Evolutionary conservation across 2,797 vertebrate genomes (phyloP), one percentile per base, ranked within the genome.

Genomic region (Lepus oiostolus): DNA sequence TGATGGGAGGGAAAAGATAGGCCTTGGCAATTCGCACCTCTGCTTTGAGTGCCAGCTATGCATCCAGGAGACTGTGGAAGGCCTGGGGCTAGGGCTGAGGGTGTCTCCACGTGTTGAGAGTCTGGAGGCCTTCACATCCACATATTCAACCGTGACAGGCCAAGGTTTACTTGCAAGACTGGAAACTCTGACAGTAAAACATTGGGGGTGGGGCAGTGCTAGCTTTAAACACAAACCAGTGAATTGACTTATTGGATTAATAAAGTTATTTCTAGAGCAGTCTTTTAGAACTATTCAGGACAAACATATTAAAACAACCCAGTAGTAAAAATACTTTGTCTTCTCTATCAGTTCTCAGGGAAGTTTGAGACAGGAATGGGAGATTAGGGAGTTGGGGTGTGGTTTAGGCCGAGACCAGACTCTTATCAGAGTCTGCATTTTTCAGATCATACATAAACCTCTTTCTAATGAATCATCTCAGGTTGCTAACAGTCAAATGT

Each of bases 71-170:
- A 6, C 2, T 16, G 35, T 5, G 26, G 32, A 26, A 30, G 50
- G 35, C 17, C 77, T 9, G 14, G 72, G 21, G 77, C 54, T 4
- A 21, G 24, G 7, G 3, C 0, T 3, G 22, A 26, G 7, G 2
- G 3, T 62, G 47, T 68, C 19, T 6, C 13, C 30, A 21, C 16
- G 16, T 16, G 4, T 17, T 38, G 2, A 10, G 1, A 8, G 47
- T 0, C 70, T 17, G 3, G 19, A 7, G 3, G 7, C 19, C 12
- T 32, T 24, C 28, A 21, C 11, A 3, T 7, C 32, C 6, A 22
- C 6, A 6, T 0, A 0, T 2, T 54, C 75, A 12, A 2, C 17
- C 2, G 2, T 9, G 7, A 58, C 14, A 4, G 62, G 47, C 19
- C 21, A 52, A 17, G 0, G 26, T 32, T 62, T 63, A 12, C 7